Percentiles rank a stretch among this genome's conserved stretches.
Conservation (phyloP, 2,888 invertebrate genomes). For the Drosophila sordidula region DNA sequence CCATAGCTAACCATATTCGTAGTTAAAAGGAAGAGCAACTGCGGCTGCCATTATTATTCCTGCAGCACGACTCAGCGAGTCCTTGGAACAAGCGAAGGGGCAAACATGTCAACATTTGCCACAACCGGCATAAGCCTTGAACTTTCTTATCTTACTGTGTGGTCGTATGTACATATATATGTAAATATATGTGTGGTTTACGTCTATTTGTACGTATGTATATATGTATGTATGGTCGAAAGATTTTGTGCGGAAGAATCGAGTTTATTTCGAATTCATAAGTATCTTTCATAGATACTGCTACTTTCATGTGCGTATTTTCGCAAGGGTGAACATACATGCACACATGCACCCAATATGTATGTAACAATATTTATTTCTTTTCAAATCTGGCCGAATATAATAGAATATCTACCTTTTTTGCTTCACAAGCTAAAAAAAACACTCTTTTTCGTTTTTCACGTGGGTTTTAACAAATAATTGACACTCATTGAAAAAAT, state of each 20-base stretch:
- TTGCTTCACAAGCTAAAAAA: not conserved
- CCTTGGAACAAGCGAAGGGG: slow-evolving; percentile 48
- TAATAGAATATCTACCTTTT: not conserved
- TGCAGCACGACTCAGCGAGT: slow-evolving; percentile 55
- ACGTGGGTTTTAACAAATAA: not conserved
- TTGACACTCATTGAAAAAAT: not conserved
- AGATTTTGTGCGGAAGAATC: slow-evolving; percentile 52
- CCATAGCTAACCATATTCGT: slow-evolving; percentile 25
- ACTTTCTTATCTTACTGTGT: slow-evolving; percentile 51
- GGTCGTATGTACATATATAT: slow-evolving; percentile 3
- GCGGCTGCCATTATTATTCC: slow-evolving; percentile 62
- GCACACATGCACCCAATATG: not conserved
- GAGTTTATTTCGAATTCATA: slow-evolving; percentile 63
- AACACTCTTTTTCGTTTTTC: not conserved
- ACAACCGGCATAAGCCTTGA: slow-evolving; percentile 60
- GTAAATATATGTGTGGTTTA: slow-evolving; percentile 17
- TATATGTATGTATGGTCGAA: slow-evolving; percentile 42
- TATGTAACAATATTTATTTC: slow-evolving; percentile 11
- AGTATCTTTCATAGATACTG: slow-evolving; percentile 25
- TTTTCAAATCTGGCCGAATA: slow-evolving; percentile 7
- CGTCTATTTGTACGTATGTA: slow-evolving; percentile 1
- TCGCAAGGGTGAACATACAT: slow-evolving; percentile 17
- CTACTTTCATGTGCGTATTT: slow-evolving; percentile 7
- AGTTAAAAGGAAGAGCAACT: slow-evolving; percentile 28
- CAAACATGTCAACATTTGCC: slow-evolving; percentile 68